phyloP scores from a whole-genome alignment of 2,888 invertebrate genomes.

The Neoaliturus tenellus region DNA sequence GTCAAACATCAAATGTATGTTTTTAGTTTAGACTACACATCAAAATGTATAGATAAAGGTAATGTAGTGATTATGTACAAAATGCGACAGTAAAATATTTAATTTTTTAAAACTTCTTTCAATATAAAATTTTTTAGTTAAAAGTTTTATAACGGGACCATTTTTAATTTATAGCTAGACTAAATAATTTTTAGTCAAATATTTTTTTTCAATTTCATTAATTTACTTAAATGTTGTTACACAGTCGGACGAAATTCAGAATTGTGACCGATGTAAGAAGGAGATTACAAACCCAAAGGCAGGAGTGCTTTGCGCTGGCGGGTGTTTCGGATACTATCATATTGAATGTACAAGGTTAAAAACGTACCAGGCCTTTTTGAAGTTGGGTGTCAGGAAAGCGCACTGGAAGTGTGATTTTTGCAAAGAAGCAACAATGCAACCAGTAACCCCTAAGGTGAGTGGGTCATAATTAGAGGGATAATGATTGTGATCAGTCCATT shows the following conservation, averaged over 20 bases:
- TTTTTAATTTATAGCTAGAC: too few relatives aligned
- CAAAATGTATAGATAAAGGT: too few relatives aligned
- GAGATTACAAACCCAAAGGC: constrained; percentile 14
- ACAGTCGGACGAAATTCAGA: constrained; percentile 45
- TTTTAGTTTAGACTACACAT: too few relatives aligned
- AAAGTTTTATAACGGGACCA: too few relatives aligned
- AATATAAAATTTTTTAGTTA: too few relatives aligned
- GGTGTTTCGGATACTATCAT: constrained; percentile 40
- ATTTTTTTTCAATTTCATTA: background rate
- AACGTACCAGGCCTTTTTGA: background rate
- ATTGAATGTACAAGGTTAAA: constrained; percentile 24
- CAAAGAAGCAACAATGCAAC: constrained; percentile 4
- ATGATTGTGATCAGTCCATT: background rate
- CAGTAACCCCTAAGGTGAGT: background rate
- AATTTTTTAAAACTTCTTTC: too few relatives aligned
- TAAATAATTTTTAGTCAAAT: too few relatives aligned
- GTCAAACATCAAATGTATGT: too few relatives aligned
- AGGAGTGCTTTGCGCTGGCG: background rate
- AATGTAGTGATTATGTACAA: too few relatives aligned
- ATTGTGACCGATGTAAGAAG: constrained; percentile 28
- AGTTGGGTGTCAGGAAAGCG: constrained; percentile 18
- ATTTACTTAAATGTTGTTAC: background rate
- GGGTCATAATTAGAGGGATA: background rate
- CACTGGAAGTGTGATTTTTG: constrained; percentile 40
- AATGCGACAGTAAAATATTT: too few relatives aligned